These are phyloP conservation scores for Apus apus DNA, from an alignment of 2,113 vertebrate species.

Conservation along the genomic window DNA sequence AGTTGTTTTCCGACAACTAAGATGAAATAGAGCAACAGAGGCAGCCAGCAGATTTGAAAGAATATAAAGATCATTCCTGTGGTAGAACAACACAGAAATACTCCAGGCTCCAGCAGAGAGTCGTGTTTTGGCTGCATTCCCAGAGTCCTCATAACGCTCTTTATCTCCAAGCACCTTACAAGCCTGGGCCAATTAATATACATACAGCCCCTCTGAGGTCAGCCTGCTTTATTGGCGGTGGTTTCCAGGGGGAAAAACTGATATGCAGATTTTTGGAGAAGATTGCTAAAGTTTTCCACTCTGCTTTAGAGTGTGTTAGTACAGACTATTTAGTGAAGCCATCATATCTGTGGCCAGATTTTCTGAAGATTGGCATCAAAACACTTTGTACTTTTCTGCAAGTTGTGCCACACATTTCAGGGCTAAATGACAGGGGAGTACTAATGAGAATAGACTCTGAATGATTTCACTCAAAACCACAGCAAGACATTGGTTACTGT, in stretches of 20 bases:
- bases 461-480: neutral
- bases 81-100: slow-evolving; percentile 20
- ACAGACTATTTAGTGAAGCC: neutral
- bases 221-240: neutral
- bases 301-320: neutral
- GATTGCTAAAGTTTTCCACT: neutral
- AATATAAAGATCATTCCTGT: neutral
- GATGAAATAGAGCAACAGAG: slow-evolving; percentile 10
- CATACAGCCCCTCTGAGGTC: neutral
- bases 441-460: neutral
- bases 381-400: neutral
- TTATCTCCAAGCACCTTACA: neutral
- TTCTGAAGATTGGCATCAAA: neutral
- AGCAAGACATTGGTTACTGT: neutral
- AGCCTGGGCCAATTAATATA: neutral
- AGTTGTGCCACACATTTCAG: neutral
- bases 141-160: neutral
- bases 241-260: neutral
- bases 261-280: neutral
- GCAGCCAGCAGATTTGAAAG: neutral
- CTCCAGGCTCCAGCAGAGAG: neutral
- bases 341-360: neutral
- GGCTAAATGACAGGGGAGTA: neutral
- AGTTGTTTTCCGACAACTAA: slow-evolving; percentile 36
- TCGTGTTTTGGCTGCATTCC: neutral